These are phyloP conservation scores for Galeopsomyia nigrocyanea DNA, from an alignment of 2,888 invertebrate species.

Conservation along the genomic window DNA sequence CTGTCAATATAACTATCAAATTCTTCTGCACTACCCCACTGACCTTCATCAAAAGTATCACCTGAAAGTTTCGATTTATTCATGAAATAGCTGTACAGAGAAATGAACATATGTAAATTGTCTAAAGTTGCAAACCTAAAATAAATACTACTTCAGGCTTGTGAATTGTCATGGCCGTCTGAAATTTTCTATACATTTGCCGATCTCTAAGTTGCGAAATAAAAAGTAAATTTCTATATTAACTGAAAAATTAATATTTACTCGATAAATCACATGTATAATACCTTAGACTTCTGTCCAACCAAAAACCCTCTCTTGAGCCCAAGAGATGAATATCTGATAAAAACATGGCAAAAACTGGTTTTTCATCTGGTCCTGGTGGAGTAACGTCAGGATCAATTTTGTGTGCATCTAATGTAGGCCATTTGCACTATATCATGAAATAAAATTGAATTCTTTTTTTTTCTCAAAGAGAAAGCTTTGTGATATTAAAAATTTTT, in stretches of 20 bases:
- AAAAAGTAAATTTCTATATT: neutral
- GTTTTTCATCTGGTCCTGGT: constrained; percentile 66
- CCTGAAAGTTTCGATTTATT: constrained; percentile 72
- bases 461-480: no score
- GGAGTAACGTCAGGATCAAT: constrained; percentile 64
- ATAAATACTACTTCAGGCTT: constrained; percentile 93
- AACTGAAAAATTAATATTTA: neutral
- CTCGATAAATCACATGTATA: no score
- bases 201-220: constrained; percentile 79
- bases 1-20: constrained; percentile 86
- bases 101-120: constrained; percentile 4
- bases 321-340: constrained; percentile 96
- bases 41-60: constrained; percentile 96
- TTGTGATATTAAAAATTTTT: no score
- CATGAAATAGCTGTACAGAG: constrained; percentile 14
- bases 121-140: constrained; percentile 75
- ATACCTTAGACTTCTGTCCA: constrained; percentile 89
- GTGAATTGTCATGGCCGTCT: constrained; percentile 85
- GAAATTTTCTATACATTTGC: constrained; percentile 97
- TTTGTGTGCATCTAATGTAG: constrained; percentile 71
- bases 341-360: constrained; percentile 84
- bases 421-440: constrained; percentile 83
- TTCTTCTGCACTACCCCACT: constrained; percentile 83
- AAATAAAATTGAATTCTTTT: constrained; percentile 7
- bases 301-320: constrained; percentile 90